Conservation (phyloP, 2,797 vertebrate genomes). For the Falco berigora region DNA sequence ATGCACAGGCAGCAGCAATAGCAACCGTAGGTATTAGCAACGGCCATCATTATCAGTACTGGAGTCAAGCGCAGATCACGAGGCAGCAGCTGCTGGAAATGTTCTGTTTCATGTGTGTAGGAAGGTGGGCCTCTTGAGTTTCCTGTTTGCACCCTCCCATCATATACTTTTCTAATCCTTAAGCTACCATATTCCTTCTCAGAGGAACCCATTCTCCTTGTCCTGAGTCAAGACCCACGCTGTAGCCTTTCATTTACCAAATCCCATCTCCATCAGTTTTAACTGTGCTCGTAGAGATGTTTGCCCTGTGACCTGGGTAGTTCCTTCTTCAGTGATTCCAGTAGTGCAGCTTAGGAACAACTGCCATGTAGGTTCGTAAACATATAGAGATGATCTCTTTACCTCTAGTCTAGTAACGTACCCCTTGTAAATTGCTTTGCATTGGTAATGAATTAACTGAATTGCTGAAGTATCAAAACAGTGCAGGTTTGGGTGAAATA, state of each 20-base stretch:
- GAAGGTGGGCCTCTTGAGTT: neutral
- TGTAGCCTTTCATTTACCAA: neutral
- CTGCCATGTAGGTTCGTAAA: neutral
- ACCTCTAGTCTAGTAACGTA: neutral
- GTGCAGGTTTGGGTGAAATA: neutral
- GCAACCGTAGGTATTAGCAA: neutral
- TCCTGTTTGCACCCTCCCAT: neutral
- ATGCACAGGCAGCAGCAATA: neutral
- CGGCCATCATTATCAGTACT: neutral
- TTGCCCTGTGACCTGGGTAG: neutral
- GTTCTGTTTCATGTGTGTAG: neutral
- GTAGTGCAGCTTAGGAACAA: neutral
- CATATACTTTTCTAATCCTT: neutral
- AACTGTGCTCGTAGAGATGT: neutral
- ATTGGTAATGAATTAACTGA: neutral
- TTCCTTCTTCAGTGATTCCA: neutral
- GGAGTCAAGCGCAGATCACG: neutral
- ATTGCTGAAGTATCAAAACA: neutral
- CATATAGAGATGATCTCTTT: neutral
- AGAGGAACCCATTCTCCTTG: neutral
- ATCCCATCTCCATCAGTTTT: neutral
- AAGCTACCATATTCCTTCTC: neutral
- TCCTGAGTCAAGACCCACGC: neutral
- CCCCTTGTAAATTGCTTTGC: neutral
- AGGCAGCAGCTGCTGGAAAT: neutral